Evolutionary conservation across 2,888 invertebrate genomes (phyloP).

Genomic region (Lasioglossum oenotherae): DNA sequence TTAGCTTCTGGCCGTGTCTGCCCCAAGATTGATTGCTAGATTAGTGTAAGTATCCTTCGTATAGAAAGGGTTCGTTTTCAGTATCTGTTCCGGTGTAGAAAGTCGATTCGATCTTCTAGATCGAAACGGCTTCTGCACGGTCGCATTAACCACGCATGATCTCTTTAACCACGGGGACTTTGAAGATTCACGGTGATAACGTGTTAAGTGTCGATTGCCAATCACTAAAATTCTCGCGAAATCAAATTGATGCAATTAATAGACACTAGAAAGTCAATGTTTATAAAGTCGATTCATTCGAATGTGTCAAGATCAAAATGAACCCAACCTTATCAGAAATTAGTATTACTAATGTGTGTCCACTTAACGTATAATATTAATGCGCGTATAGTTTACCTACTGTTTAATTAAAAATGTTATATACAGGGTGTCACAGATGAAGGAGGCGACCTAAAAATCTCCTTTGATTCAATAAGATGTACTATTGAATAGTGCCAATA

Average conservation of each 20-base stretch:
- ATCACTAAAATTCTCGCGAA: neutral
- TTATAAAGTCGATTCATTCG: neutral
- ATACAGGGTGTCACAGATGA: too few species aligned
- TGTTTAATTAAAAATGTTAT: neutral
- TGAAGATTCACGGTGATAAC: neutral
- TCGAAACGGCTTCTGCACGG: constrained; percentile 37
- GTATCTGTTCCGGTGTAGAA: constrained; percentile 45
- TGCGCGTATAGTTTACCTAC: neutral
- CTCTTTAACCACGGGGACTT: neutral
- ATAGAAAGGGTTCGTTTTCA: constrained; percentile 66
- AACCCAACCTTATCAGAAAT: neutral
- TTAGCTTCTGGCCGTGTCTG: constrained; percentile 77
- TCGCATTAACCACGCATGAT: constrained; percentile 23
- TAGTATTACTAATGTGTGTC: too few species aligned
- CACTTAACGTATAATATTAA: neutral
- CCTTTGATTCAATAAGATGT: too few species aligned
- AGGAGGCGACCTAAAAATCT: too few species aligned
- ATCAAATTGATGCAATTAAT: neutral
- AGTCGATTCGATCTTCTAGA: constrained; percentile 48
- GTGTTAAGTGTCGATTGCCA: neutral
- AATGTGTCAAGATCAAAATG: neutral
- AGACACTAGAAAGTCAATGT: neutral
- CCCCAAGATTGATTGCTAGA: constrained; percentile 82
- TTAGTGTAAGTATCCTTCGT: constrained; percentile 77
- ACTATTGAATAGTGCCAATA: too few species aligned